These are phyloP conservation scores for Leuctra nigra DNA, from an alignment of 2,888 invertebrate genomes.

Conservation along the genomic window DNA sequence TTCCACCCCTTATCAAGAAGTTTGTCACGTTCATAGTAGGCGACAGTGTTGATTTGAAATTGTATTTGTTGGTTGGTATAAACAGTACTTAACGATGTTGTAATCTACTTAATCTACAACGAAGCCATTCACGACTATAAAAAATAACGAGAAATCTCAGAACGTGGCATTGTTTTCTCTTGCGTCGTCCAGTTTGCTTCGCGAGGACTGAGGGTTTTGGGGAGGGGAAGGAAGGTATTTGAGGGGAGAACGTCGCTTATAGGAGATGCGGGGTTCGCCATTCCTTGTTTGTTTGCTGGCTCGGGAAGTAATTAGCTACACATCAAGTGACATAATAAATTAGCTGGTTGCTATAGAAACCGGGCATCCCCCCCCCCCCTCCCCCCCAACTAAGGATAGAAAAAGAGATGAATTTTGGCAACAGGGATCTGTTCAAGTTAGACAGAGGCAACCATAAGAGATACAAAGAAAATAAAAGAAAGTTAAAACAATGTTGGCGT, in stretches of 20 bases:
- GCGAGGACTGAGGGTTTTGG: background rate
- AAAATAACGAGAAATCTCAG: slow-evolving; percentile 20
- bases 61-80: too few relatives aligned
- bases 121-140: background rate
- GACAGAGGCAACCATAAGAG: background rate
- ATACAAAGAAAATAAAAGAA: slow-evolving; percentile 22
- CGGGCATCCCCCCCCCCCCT: too few relatives aligned
- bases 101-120: background rate
- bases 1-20: too few relatives aligned
- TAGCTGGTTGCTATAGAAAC: slow-evolving; percentile 27
- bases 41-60: too few relatives aligned
- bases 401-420: slow-evolving; percentile 9
- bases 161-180: slow-evolving; percentile 6
- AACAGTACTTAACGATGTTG: too few relatives aligned
- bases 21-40: too few relatives aligned
- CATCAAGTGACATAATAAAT: slow-evolving; percentile 31
- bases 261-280: background rate
- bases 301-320: slow-evolving; percentile 29
- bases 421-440: background rate
- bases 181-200: background rate
- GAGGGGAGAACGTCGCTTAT: background rate
- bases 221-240: background rate
- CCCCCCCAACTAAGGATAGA: slow-evolving; percentile 16
- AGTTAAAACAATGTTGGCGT: slow-evolving; percentile 18
- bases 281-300: slow-evolving; percentile 2